Conservation (phyloP, 2,113 vertebrate species). For the Malurus alboscapulatus region DNA sequence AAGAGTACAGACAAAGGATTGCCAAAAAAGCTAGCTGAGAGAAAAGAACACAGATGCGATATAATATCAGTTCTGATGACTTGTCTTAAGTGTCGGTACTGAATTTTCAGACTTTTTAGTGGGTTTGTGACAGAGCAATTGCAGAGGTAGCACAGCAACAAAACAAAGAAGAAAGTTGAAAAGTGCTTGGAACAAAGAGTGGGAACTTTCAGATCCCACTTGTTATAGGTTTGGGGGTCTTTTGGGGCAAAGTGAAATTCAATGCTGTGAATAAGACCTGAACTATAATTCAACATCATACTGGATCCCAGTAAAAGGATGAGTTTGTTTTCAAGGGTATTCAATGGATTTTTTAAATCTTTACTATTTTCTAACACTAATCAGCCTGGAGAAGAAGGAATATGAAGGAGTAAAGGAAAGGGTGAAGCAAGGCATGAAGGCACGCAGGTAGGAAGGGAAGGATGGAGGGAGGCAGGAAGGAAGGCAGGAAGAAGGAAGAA, state of each 20-base stretch:
- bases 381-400: background rate
- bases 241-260: background rate
- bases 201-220: background rate
- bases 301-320: background rate
- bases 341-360: background rate
- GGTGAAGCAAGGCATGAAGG: background rate
- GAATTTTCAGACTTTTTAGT: background rate
- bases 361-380: background rate
- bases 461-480: background rate
- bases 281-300: background rate
- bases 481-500: background rate
- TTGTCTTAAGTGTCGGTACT: background rate
- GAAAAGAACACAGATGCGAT: background rate
- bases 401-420: background rate
- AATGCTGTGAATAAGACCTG: background rate
- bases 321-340: background rate
- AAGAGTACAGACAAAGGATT: background rate
- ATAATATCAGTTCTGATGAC: background rate
- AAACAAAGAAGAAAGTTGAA: background rate
- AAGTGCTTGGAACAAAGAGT: background rate
- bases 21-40: background rate
- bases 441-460: background rate
- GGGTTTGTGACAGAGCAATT: background rate
- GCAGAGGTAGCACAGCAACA: background rate
- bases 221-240: background rate